Conservation (phyloP, 1,140 invertebrate genomes). For the Amphibalanus amphitrite region DNA sequence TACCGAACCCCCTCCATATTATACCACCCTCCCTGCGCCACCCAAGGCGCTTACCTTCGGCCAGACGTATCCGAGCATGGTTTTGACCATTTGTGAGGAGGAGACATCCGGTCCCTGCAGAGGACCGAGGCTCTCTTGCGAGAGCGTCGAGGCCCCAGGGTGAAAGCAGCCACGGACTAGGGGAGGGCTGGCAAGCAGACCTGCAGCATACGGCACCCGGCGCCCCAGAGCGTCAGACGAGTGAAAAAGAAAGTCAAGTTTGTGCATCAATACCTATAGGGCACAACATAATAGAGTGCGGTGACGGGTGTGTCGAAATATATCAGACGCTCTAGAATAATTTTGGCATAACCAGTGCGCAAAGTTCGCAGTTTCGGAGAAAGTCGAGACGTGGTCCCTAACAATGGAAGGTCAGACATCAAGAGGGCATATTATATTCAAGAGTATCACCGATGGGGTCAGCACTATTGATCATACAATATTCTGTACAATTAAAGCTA, state of each 20-base stretch:
- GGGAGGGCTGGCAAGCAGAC: background rate
- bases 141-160: slow-evolving; percentile 55
- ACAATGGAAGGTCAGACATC: no score
- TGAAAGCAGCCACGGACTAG: slow-evolving; percentile 51
- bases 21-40: no score
- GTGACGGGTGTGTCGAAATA: no score
- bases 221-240: slow-evolving; percentile 9
- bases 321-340: slow-evolving; percentile 4
- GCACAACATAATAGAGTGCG: background rate
- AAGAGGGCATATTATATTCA: no score
- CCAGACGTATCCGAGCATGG: slow-evolving; percentile 89
- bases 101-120: slow-evolving; percentile 33
- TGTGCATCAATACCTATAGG: no score
- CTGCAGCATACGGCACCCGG: slow-evolving; percentile 8
- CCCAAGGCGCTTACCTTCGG: slow-evolving; percentile 66
- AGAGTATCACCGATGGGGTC: no score
- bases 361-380: background rate
- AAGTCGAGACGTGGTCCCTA: background rate
- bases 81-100: slow-evolving; percentile 59
- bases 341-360: no score
- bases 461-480: no score
- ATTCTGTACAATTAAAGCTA: no score
- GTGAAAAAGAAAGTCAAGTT: no score
- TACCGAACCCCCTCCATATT: no score
- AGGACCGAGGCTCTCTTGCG: slow-evolving; percentile 40